These are phyloP conservation scores for Vannuccia rotundouncinata DNA, from an alignment of 2,888 invertebrate species.

Conservation along the genomic window DNA sequence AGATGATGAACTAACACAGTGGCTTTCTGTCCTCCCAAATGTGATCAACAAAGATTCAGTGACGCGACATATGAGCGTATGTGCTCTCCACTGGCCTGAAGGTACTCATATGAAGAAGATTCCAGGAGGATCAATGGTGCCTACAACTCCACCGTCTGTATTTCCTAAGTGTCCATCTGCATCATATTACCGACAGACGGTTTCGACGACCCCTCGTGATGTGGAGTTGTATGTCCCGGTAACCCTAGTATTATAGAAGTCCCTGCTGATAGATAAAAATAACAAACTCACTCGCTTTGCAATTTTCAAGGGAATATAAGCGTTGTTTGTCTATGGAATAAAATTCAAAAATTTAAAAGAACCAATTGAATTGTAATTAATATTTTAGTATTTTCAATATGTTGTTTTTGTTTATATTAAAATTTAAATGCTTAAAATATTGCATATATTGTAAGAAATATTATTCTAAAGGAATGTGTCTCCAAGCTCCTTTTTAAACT, in stretches of 20 bases:
- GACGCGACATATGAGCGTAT: conserved; percentile 28
- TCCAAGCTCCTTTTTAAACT: too few species aligned
- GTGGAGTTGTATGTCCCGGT: too few species aligned
- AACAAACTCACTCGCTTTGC: too few species aligned
- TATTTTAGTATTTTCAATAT: too few species aligned
- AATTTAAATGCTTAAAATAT: too few species aligned
- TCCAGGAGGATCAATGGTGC: conserved; percentile 23
- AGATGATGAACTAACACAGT: conserved; percentile 16
- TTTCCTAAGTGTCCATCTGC: conserved; percentile 26
- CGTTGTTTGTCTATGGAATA: too few species aligned
- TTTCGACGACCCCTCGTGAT: conserved; percentile 23
- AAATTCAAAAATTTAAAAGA: too few species aligned
- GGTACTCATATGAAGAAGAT: conserved; percentile 25
- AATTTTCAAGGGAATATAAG: too few species aligned
- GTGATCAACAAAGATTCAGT: conserved; percentile 27
- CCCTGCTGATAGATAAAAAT: neutral
- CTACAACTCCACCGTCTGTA: conserved; percentile 26
- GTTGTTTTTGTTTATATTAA: too few species aligned
- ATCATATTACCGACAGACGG: conserved; percentile 26
- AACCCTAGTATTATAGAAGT: neutral
- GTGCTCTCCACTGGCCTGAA: conserved; percentile 24
- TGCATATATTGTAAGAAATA: too few species aligned
- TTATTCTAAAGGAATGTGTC: too few species aligned
- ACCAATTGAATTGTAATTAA: too few species aligned
- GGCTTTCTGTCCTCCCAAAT: conserved; percentile 29